Conservation (phyloP, 2,797 vertebrate genomes). For the Rousettus madagascariensis region DNA sequence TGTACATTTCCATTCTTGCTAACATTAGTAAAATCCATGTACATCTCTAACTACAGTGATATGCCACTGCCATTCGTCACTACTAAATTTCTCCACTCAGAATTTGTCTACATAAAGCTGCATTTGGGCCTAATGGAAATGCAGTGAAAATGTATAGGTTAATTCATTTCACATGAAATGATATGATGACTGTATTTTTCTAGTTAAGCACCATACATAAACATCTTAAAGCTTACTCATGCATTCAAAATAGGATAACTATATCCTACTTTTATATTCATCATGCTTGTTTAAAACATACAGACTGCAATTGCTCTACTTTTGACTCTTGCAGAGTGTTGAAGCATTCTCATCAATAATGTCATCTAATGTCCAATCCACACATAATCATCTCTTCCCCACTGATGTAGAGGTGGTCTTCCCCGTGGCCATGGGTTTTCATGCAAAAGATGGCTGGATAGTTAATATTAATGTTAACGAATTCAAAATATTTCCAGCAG, state of each 20-base stretch:
- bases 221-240: conserved; percentile 49
- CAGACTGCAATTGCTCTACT: conserved; percentile 7
- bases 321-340: conserved; percentile 4
- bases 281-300: not conserved
- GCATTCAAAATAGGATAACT: conserved; percentile 42
- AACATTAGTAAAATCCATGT: not conserved
- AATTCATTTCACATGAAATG: conserved; percentile 43
- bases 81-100: not conserved
- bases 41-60: not conserved
- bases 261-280: not conserved
- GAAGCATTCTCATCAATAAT: conserved; percentile 24
- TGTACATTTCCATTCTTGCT: not conserved
- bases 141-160: conserved; percentile 42
- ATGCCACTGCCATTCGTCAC: not conserved
- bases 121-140: conserved; percentile 17
- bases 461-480: conserved; percentile 75
- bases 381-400: conserved; percentile 44
- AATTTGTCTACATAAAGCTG: not conserved
- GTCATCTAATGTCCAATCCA: conserved; percentile 26
- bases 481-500: conserved; percentile 75
- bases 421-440: conserved; percentile 60
- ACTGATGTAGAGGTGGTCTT: conserved; percentile 53
- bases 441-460: conserved; percentile 52
- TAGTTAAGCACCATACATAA: not conserved
- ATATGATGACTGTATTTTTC: conserved; percentile 56